Conservation (phyloP, 2,797 vertebrate genomes). For the Eutrigla gurnardus region DNA sequence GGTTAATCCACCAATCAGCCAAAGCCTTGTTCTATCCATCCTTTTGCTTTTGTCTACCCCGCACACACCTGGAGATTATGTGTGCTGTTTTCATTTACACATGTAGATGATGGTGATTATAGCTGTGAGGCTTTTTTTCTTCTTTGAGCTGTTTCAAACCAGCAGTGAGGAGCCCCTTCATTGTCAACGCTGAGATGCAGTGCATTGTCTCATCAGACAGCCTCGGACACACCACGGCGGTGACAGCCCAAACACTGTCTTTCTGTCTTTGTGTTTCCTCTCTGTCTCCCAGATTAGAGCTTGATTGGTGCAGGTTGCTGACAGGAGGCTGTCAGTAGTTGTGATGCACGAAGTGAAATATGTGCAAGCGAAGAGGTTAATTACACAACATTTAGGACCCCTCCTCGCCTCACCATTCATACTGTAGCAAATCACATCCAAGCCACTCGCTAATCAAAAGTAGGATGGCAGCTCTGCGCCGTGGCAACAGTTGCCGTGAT, state of each 20-base stretch:
- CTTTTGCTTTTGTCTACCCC: conserved; percentile 28
- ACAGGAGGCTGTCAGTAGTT: conserved; percentile 73
- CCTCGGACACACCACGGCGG: conserved; percentile 57
- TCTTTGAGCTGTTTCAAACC: conserved; percentile 31
- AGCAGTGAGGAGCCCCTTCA: conserved; percentile 53
- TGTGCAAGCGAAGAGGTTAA: conserved; percentile 79
- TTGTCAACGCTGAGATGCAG: conserved; percentile 61
- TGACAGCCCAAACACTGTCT: conserved; percentile 75
- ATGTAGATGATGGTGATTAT: conserved; percentile 49
- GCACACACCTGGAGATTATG: conserved; percentile 50
- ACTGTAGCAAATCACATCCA: conserved; percentile 61
- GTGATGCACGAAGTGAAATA: conserved; percentile 71
- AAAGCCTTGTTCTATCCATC: conserved; percentile 6
- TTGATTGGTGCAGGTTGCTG: conserved; percentile 74
- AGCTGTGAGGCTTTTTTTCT: conserved; percentile 35
- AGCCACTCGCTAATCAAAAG: conserved; percentile 74
- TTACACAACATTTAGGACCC: conserved; percentile 75
- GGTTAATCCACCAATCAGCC: conserved; percentile 45
- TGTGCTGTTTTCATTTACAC: conserved; percentile 58
- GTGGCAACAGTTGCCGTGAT: conserved; percentile 81
- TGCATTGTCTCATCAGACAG: conserved; percentile 64
- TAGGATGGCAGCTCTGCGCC: conserved; percentile 70
- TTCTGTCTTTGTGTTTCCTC: conserved; percentile 69
- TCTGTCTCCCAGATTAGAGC: conserved; percentile 58
- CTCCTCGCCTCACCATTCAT: conserved; percentile 59